Percentiles rank a stretch among this genome's conserved stretches.
These are phyloP conservation scores for Muntiacus reevesi DNA, from an alignment of 2,113 vertebrate species.

Conservation along the genomic window DNA sequence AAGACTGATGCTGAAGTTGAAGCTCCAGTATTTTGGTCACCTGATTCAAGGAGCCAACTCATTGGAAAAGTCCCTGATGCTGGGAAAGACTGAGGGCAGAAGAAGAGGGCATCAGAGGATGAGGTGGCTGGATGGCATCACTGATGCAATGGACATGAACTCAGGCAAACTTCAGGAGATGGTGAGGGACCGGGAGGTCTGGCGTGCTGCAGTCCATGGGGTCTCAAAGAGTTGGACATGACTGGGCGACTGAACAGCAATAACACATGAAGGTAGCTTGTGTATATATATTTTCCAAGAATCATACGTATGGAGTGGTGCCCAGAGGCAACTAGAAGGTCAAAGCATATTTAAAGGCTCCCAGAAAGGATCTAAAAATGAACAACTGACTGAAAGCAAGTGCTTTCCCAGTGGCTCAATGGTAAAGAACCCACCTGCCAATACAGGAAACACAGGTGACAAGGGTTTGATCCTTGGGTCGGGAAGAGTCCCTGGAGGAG, in stretches of 20 bases:
- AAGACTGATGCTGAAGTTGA: not conserved
- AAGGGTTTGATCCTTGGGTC: not conserved
- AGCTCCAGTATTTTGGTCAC: not conserved
- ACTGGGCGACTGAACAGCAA: not conserved
- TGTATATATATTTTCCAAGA: not conserved
- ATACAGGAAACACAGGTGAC: not conserved
- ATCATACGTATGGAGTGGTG: not conserved
- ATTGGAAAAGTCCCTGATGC: not conserved
- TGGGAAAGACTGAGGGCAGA: not conserved
- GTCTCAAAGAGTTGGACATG: not conserved
- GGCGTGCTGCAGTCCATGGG: not conserved
- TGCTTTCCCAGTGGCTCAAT: not conserved
- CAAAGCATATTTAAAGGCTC: not conserved
- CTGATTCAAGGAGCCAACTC: not conserved
- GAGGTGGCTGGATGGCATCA: not conserved
- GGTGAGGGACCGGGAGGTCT: not conserved
- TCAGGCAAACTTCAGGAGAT: not conserved
- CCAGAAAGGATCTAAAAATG: not conserved
- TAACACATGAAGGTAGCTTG: not conserved
- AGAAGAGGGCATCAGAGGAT: not conserved
- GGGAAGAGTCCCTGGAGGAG: not conserved
- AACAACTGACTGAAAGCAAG: not conserved
- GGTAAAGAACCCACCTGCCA: not conserved
- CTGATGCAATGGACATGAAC: not conserved
- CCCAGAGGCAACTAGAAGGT: not conserved